Conservation (phyloP, 37 sponge, comb jelly and placozoan genomes). For the Trichoplax adhaerens region DNA sequence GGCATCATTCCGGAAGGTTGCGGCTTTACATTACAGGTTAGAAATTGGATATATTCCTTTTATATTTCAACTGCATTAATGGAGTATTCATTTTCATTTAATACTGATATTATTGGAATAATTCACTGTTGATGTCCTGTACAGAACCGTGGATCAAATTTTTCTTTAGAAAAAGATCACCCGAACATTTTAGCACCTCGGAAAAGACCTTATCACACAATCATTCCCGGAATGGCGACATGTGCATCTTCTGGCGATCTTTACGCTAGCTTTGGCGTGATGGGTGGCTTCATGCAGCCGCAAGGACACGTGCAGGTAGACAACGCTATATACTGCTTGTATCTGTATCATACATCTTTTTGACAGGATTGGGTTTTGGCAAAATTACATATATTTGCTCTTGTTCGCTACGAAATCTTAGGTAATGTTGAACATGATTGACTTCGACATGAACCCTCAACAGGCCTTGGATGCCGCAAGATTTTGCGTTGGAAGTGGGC, state of each 20-base stretch:
- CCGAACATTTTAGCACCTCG: constrained; percentile 48
- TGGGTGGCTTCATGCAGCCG: constrained; percentile 87
- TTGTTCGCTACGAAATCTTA: background rate
- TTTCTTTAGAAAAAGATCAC: constrained; percentile 48
- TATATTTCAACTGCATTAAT: background rate
- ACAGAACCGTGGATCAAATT: constrained; percentile 66
- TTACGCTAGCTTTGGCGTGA: constrained; percentile 61
- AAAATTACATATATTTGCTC: background rate
- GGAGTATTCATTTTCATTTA: background rate
- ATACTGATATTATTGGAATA: background rate
- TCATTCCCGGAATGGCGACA: constrained; percentile 83
- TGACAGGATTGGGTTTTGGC: background rate
- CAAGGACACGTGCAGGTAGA: constrained; percentile 80
- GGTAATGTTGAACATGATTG: constrained; percentile 76
- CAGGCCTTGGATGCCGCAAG: constrained; percentile 51
- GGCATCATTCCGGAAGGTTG: constrained; percentile 60
- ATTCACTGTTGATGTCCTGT: background rate
- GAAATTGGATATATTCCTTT: constrained; percentile 4
- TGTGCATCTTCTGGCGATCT: constrained; percentile 34
- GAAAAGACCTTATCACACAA: constrained; percentile 73
- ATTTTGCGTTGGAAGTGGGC: constrained; percentile 29
- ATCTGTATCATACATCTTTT: too few relatives aligned
- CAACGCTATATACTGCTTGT: background rate
- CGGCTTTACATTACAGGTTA: constrained; percentile 67
- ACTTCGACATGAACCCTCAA: constrained; percentile 71